Evolutionary conservation across 2,888 invertebrate genomes (phyloP).

Genomic region (Neocrepidodera transversa): DNA sequence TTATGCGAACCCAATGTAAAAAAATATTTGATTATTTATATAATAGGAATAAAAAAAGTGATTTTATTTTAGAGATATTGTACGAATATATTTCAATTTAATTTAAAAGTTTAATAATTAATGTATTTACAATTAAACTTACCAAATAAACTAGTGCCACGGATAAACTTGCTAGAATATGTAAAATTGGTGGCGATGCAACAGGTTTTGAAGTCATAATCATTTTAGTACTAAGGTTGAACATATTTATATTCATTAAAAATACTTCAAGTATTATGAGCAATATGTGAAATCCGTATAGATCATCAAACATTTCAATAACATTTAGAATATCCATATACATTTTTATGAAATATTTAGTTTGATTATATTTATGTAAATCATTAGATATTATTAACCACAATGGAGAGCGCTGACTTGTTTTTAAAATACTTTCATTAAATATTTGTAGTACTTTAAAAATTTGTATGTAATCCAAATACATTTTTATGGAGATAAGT

Average conservation of each 20-base stretch:
- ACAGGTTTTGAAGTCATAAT: not conserved
- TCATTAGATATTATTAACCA: not conserved
- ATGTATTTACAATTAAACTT: no score
- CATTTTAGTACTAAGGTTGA: not conserved
- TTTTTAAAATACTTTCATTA: not conserved
- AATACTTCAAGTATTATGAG: not conserved
- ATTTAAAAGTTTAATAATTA: no score
- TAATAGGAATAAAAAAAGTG: no score
- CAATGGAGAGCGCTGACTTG: not conserved
- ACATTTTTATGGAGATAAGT: not conserved
- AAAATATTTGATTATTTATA: no score
- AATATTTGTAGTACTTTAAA: not conserved
- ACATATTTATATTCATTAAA: not conserved
- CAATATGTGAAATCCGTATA: not conserved
- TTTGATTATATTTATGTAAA: not conserved
- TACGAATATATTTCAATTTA: no score
- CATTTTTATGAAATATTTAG: not conserved
- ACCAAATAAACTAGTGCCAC: not conserved
- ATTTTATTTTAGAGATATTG: no score
- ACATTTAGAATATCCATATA: not conserved
- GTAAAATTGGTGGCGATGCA: not conserved
- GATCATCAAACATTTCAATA: not conserved
- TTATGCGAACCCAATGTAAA: no score
- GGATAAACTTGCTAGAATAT: not conserved
- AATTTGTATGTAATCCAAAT: not conserved